Evolutionary conservation across 2,113 vertebrate species (phyloP).

Genomic region (Hiodon alosoides): DNA sequence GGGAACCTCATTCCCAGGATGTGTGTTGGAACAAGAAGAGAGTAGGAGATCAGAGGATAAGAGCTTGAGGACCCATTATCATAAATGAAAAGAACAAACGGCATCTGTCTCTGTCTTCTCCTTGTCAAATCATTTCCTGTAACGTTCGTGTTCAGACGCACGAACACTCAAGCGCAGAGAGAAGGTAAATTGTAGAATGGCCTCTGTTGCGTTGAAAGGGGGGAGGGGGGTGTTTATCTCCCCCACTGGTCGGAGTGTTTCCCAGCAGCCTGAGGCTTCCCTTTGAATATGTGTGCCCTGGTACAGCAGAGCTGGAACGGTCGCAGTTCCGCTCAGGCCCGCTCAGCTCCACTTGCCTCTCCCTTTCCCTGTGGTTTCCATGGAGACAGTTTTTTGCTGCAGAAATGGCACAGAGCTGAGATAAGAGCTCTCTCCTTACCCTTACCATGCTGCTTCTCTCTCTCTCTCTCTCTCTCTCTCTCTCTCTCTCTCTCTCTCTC

Average conservation of each 20-base stretch:
- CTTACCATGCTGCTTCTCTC: background rate
- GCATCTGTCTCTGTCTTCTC: background rate
- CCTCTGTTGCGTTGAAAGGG: too few species aligned
- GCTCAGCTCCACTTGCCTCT: constrained; percentile 36
- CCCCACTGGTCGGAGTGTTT: too few species aligned
- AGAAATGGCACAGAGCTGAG: constrained; percentile 63
- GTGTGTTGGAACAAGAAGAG: constrained; percentile 4
- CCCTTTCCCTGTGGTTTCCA: constrained; percentile 58
- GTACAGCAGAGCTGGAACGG: constrained; percentile 4
- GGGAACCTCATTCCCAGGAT: background rate
- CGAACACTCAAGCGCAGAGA: background rate
- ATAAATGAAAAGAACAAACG: background rate
- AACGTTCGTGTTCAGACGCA: background rate
- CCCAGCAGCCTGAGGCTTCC: background rate
- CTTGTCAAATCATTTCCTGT: background rate
- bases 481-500: background rate
- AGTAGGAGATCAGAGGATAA: background rate
- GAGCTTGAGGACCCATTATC: background rate
- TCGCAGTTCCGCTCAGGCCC: constrained; percentile 14
- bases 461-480: background rate
- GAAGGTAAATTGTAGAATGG: too few species aligned
- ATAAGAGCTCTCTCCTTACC: constrained; percentile 53
- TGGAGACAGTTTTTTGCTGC: constrained; percentile 68
- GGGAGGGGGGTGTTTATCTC: too few species aligned
- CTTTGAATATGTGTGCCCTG: background rate